A percentile compares a stretch with the other conserved stretches of the same genome.
These are phyloP conservation scores for Calidris pygmaea DNA, from an alignment of 2,113 vertebrate genomes.

Conservation along the genomic window DNA sequence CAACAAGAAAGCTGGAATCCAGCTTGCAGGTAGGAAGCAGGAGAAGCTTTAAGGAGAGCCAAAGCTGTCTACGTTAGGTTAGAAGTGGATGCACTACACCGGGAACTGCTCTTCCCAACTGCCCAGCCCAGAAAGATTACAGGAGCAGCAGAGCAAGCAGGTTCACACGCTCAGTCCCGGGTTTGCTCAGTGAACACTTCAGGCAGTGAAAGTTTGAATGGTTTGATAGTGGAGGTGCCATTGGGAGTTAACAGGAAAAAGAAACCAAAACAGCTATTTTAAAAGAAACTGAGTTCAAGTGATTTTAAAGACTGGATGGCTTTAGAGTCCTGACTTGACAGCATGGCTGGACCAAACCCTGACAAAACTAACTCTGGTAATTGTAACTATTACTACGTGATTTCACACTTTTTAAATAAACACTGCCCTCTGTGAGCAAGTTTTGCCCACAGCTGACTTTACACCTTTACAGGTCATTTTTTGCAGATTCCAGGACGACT, in stretches of 20 bases:
- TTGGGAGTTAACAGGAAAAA: background rate
- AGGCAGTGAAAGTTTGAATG: background rate
- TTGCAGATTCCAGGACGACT: background rate
- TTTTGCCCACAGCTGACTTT: background rate
- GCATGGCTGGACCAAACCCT: background rate
- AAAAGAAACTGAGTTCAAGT: background rate
- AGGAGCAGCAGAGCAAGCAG: background rate
- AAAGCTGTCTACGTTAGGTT: background rate
- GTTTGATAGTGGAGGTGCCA: background rate
- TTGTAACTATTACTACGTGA: background rate
- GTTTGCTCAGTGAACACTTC: background rate
- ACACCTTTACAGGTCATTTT: background rate
- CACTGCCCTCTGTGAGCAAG: background rate
- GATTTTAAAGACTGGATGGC: background rate
- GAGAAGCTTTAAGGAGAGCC: background rate
- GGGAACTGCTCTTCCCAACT: background rate
- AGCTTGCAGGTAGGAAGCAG: background rate
- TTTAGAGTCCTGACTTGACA: background rate
- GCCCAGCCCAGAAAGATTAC: background rate
- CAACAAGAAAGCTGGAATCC: background rate
- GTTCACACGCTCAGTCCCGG: background rate
- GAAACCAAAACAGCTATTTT: background rate
- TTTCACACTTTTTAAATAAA: background rate
- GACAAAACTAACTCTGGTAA: background rate
- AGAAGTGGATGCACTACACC: background rate